phyloP scores from a whole-genome alignment of 1,140 invertebrate genomes.

The Drosophila ficusphila region DNA sequence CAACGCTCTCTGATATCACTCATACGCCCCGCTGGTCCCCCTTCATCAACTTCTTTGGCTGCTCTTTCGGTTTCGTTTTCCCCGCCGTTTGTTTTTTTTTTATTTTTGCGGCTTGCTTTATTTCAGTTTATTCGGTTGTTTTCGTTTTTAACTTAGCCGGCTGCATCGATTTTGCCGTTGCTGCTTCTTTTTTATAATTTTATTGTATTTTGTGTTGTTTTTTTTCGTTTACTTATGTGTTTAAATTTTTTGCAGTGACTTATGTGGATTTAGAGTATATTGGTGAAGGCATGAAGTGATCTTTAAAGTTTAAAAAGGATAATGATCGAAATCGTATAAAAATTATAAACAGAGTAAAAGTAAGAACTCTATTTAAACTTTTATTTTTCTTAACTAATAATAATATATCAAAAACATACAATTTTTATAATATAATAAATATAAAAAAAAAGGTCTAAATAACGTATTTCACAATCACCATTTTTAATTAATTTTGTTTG shows the following conservation, averaged over 20 bases:
- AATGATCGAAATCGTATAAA: no score
- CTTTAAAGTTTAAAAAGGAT: not conserved
- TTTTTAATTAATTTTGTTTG: no score
- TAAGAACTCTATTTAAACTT: no score
- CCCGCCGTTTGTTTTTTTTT: no score
- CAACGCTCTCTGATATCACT: constrained; percentile 63
- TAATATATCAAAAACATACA: no score
- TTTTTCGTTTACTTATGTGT: constrained; percentile 69
- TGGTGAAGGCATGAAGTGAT: not conserved
- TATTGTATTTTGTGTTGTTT: constrained; percentile 48
- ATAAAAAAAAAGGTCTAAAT: no score
- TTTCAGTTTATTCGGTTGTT: constrained; percentile 37
- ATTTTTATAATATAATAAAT: no score
- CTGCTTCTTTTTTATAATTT: constrained; percentile 65
- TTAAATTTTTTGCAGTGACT: constrained; percentile 58
- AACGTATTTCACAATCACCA: no score
- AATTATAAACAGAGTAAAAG: no score
- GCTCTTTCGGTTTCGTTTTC: constrained; percentile 45
- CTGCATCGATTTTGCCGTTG: constrained; percentile 72
- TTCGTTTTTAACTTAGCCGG: constrained; percentile 52
- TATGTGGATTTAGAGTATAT: not conserved
- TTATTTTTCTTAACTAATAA: no score
- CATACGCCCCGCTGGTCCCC: constrained; percentile 61
- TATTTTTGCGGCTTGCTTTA: constrained; percentile 17
- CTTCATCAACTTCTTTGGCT: constrained; percentile 10